Conservation (phyloP, 2,888 invertebrate genomes). For the Rotaria socialis region DNA sequence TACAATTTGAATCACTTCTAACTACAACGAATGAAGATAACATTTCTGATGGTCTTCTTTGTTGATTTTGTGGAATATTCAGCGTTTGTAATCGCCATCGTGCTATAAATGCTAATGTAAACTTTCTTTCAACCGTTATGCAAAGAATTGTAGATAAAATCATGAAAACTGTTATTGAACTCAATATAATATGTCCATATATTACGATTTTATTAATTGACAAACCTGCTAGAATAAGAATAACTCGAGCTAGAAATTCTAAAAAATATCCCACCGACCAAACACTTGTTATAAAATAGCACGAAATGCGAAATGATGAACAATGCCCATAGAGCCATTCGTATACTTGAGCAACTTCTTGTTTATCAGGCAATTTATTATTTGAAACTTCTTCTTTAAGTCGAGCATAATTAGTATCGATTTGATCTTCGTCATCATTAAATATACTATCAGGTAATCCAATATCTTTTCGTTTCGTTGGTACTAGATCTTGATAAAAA, state of each 20-base stretch:
- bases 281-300: not conserved
- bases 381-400: not conserved
- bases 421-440: not conserved
- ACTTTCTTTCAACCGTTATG: not conserved
- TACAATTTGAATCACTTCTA: no score
- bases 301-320: not conserved
- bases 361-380: not conserved
- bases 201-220: not conserved
- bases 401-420: not conserved
- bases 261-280: not conserved
- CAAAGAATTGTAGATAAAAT: not conserved
- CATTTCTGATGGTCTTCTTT: no score
- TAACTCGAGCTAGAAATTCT: not conserved
- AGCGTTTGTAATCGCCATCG: not conserved
- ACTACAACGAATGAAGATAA: no score
- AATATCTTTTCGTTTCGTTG: not conserved
- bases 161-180: no score
- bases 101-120: not conserved
- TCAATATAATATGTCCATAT: no score
- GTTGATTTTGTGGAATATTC: no score
- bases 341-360: not conserved
- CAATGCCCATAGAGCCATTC: not conserved
- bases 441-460: not conserved
- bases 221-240: not conserved
- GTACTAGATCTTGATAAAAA: slow-evolving; percentile 16